Percentiles rank a stretch among this genome's conserved stretches.
phyloP scores from a whole-genome alignment of 2,888 invertebrate species.

The Parnassius mnemosyne region DNA sequence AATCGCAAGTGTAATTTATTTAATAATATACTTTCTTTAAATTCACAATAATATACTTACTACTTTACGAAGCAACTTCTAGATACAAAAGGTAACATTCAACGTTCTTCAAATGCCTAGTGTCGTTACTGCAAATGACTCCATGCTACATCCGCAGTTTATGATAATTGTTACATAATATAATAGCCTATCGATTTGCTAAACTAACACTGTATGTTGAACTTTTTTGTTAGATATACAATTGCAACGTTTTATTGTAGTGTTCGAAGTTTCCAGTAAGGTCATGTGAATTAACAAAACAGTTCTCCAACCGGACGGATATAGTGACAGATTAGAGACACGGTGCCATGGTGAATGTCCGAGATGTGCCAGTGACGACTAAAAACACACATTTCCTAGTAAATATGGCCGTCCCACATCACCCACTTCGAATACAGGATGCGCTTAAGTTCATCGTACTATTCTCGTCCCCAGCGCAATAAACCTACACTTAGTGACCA shows the following conservation, averaged over 20 bases:
- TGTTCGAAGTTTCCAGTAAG: background rate
- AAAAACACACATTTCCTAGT: slow-evolving; percentile 75
- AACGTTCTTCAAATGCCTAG: slow-evolving; percentile 6
- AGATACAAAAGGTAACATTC: background rate
- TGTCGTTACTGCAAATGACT: background rate
- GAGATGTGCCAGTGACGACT: slow-evolving; percentile 67
- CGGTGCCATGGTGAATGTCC: slow-evolving; percentile 28
- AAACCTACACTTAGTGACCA: slow-evolving; percentile 60
- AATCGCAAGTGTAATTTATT: too few relatives aligned
- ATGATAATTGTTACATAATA: slow-evolving; percentile 11
- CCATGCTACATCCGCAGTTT: slow-evolving; percentile 5
- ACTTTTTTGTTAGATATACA: slow-evolving; percentile 36
- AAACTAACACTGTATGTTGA: slow-evolving; percentile 32
- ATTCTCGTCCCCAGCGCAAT: slow-evolving; percentile 50
- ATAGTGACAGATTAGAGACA: slow-evolving; percentile 39
- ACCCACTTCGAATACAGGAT: slow-evolving; percentile 69
- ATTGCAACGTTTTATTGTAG: slow-evolving; percentile 23
- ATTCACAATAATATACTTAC: too few relatives aligned
- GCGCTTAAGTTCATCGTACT: slow-evolving; percentile 60
- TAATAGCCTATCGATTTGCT: too few relatives aligned
- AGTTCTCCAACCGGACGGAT: slow-evolving; percentile 6
- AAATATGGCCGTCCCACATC: slow-evolving; percentile 66
- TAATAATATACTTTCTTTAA: too few relatives aligned
- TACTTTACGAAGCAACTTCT: too few relatives aligned
- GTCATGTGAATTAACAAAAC: too few relatives aligned